Evolutionary conservation across 1,140 invertebrate species (phyloP), one percentile per base, ranked within the genome.

Genomic region (Achroia grisella): DNA sequence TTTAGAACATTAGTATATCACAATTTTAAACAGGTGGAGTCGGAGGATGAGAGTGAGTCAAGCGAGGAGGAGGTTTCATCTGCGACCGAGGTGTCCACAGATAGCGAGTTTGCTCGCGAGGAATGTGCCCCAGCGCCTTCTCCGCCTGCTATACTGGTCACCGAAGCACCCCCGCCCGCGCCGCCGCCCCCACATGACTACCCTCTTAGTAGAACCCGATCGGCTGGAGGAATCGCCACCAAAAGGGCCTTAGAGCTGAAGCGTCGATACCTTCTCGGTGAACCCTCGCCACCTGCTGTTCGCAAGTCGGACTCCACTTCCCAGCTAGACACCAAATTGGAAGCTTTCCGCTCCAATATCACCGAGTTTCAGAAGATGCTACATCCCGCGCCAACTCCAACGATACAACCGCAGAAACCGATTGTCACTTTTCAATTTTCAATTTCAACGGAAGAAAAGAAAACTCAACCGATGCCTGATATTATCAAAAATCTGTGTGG

Each of bases 81-180:
- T 8, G 94, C 94, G 1, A 96, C 94, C 0, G 95, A 96, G 87
- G 95, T 97, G 49, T 95, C 94, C 35, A 97, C 95, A 0, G 95
- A 97, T 72, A 96, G 94, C 3, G 95, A 97, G 75, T 96, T 96
- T 63, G 94, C 94, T 41, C 91, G 94, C 52, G 94, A 95, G 58
- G 91, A 74, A 39, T 23, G 17, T 23, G 69, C 49, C 12, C 51
- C 65, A 2, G 51, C 56, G 2, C 50, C 52, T 9, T 32, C 87
- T 4, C 89, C 90, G 14, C 71, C 88, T 89, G 6, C 84, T 88
- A 8, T 88, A 87, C 29, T 48, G 30, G 47, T 46, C 17, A 44
- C 45, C 5, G 45, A 40, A 12, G 14, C 41, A 10, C 44, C 68
- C n/a, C 88, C 90, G 10, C 66, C 65, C 2, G 56, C 87, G 1